Percentiles rank a stretch among this genome's conserved stretches.
Evolutionary conservation across 1,140 invertebrate genomes (phyloP).

Genomic region (Drosophila ironensis): DNA sequence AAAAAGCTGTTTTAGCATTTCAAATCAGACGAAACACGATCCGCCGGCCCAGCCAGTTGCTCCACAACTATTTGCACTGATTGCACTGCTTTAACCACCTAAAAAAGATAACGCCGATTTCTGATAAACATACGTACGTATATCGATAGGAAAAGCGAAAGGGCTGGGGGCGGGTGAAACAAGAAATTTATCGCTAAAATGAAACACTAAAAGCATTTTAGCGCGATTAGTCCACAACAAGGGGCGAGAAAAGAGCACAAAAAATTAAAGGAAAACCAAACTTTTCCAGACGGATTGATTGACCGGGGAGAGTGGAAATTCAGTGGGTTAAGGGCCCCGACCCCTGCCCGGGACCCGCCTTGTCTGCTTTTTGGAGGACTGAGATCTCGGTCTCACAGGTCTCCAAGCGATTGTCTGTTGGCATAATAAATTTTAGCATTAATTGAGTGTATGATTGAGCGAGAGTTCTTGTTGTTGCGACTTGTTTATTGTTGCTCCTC

Average conservation of each 20-base stretch:
- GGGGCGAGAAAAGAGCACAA: not conserved
- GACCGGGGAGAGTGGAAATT: not conserved
- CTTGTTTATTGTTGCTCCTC: not conserved
- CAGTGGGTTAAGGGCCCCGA: constrained; percentile 17
- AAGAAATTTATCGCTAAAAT: constrained; percentile 41
- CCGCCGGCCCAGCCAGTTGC: not conserved
- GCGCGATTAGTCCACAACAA: constrained; percentile 47
- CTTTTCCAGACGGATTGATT: constrained; percentile 18
- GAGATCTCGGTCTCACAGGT: constrained; percentile 3
- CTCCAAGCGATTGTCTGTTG: constrained; percentile 18
- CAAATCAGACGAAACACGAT: constrained; percentile 3
- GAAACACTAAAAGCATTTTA: constrained; percentile 66
- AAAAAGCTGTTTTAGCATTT: constrained; percentile 14
- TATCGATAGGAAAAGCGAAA: constrained; percentile 24
- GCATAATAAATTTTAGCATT: constrained; percentile 46
- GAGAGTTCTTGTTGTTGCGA: not conserved
- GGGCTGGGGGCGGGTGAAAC: not conserved
- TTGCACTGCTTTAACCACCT: constrained; percentile 25
- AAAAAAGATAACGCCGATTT: constrained; percentile 21
- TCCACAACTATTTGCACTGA: constrained; percentile 31
- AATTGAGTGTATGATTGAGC: constrained; percentile 45
- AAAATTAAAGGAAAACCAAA: constrained; percentile 5
- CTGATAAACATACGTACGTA: constrained; percentile 38
- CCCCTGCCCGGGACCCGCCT: too few species aligned
- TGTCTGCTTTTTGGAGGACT: not conserved